phyloP scores from a whole-genome alignment of 2,888 invertebrate genomes.

The Cremastinae sp. region DNA sequence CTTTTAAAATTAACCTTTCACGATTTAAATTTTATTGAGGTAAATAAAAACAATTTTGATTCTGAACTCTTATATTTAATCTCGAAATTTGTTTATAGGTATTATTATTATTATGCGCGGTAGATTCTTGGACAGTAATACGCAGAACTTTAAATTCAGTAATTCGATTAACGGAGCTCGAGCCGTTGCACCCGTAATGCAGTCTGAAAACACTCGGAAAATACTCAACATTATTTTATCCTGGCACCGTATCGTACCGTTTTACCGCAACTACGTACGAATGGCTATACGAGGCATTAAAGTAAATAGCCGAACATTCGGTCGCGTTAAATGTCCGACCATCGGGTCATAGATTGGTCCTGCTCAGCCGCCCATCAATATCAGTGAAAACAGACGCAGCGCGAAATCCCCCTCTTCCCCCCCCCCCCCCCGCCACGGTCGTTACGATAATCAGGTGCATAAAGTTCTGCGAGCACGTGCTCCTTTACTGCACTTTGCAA shows the following conservation, averaged over 20 bases:
- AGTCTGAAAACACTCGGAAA: slow-evolving; percentile 4
- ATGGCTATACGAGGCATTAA: slow-evolving; percentile 17
- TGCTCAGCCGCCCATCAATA: slow-evolving; percentile 55
- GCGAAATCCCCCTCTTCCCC: slow-evolving; percentile 18
- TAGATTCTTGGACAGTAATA: too few relatives aligned
- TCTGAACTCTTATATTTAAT: too few relatives aligned
- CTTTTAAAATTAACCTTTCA: too few relatives aligned
- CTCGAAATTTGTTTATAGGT: too few relatives aligned
- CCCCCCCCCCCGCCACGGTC: slow-evolving; percentile 8
- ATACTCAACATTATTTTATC: slow-evolving; percentile 2
- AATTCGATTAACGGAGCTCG: slow-evolving; percentile 24
- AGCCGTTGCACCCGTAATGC: slow-evolving; percentile 55
- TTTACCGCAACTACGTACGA: slow-evolving; percentile 9
- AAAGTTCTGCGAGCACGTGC: slow-evolving; percentile 60
- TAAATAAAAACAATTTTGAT: too few relatives aligned
- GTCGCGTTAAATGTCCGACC: slow-evolving; percentile 44
- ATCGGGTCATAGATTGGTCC: slow-evolving; percentile 44
- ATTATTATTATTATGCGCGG: neutral
- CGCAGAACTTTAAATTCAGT: slow-evolving; percentile 1
- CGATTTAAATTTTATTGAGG: too few relatives aligned
- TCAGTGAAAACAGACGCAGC: slow-evolving; percentile 52
- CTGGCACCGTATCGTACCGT: slow-evolving; percentile 32
- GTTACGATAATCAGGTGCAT: slow-evolving; percentile 57
- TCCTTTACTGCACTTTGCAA: slow-evolving; percentile 55
- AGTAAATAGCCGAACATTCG: slow-evolving; percentile 38